Conservation (phyloP, 2,113 vertebrate genomes). For the Mionectes macconnelli region DNA sequence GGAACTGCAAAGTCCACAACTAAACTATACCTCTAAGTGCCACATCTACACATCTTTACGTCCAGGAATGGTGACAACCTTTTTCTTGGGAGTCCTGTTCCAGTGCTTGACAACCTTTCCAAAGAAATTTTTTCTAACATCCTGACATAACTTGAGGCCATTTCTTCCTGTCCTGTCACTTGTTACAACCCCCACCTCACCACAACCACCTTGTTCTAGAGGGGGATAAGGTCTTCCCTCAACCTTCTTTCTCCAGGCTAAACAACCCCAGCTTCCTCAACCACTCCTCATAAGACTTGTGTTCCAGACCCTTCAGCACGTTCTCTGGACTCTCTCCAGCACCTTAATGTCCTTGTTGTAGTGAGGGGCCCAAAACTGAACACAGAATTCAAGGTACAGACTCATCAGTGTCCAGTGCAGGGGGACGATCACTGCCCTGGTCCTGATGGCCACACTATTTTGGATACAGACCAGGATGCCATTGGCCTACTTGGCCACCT, state of each 20-base stretch:
- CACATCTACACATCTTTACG: background rate
- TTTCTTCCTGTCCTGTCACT: background rate
- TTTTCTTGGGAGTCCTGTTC: background rate
- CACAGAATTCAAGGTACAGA: background rate
- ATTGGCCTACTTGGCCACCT: background rate
- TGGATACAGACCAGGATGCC: background rate
- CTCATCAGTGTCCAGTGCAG: background rate
- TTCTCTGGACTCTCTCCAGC: accelerated
- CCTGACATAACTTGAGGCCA: background rate
- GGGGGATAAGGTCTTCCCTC: background rate
- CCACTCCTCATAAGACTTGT: too few relatives aligned
- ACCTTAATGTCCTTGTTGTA: background rate
- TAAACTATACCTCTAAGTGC: background rate
- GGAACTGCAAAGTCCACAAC: background rate
- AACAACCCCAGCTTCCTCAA: background rate
- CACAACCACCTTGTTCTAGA: background rate
- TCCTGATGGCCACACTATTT: background rate
- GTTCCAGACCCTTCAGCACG: background rate
- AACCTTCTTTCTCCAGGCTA: background rate
- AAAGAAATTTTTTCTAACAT: background rate
- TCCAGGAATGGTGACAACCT: background rate
- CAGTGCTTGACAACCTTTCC: background rate
- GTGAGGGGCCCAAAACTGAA: background rate
- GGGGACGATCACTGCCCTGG: background rate
- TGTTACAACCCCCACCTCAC: background rate